These are phyloP conservation scores for Manis pentadactyla DNA, from an alignment of 2,797 vertebrate genomes.

Conservation along the genomic window DNA sequence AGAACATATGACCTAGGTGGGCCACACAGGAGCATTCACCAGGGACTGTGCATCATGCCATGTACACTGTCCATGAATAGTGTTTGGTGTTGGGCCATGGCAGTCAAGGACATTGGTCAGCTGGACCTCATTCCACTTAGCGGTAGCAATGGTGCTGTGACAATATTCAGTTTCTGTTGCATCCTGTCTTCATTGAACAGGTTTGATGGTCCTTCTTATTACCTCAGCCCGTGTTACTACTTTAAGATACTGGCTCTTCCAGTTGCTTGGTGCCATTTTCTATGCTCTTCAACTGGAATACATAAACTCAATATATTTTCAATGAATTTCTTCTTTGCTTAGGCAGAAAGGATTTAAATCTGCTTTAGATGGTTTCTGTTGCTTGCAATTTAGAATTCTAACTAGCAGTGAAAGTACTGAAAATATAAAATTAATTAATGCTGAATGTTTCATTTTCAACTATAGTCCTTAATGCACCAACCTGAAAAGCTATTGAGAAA, in stretches of 20 bases:
- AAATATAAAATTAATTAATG: neutral
- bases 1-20: neutral
- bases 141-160: rapidly evolving
- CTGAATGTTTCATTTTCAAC: neutral
- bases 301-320: neutral
- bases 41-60: neutral
- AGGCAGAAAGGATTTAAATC: neutral
- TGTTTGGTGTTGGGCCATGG: neutral
- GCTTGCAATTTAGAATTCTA: neutral
- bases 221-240: too few relatives aligned
- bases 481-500: neutral
- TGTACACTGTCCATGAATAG: neutral
- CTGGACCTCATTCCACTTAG: neutral
- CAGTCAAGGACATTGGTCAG: neutral
- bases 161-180: neutral
- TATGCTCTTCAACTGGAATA: neutral
- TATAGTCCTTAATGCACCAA: neutral
- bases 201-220: neutral
- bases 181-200: neutral
- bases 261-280: neutral
- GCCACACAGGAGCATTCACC: neutral
- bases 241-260: neutral
- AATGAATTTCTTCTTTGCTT: neutral
- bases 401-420: neutral
- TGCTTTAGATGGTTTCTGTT: neutral